phyloP scores from a whole-genome alignment of 1,140 invertebrate species.

The Pentalonia nigronervosa region DNA sequence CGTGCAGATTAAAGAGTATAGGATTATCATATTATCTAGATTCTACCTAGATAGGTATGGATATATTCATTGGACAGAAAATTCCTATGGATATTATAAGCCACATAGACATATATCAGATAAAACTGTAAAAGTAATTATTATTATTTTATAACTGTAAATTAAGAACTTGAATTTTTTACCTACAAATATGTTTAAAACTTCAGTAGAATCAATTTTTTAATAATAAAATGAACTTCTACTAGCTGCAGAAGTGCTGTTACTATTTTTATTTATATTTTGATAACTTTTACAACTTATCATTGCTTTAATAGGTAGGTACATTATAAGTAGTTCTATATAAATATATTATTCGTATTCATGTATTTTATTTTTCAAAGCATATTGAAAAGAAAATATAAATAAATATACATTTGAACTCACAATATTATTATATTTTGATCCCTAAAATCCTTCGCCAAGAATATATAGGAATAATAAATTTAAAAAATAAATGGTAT shows the following conservation, averaged over 20 bases:
- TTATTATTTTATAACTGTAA: not conserved
- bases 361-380: not conserved
- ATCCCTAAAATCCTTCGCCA: not conserved
- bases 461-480: conserved; percentile 12
- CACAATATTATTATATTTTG: not conserved
- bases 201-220: not conserved
- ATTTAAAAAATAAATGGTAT: not conserved
- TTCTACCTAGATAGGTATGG: not conserved
- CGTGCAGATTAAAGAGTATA: not conserved
- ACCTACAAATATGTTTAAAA: not conserved
- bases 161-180: not conserved
- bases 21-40: not conserved
- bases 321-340: not conserved
- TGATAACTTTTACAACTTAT: not conserved
- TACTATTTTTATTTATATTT: not conserved
- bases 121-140: not conserved
- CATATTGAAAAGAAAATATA: not conserved
- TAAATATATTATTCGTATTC: not conserved
- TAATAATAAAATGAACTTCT: too few relatives aligned
- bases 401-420: not conserved
- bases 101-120: not conserved
- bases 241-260: not conserved
- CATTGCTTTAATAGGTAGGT: not conserved
- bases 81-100: not conserved
- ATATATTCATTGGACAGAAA: too few relatives aligned